Evolutionary conservation across 2,888 invertebrate genomes (phyloP).

Genomic region (Ornithoptera priamus): DNA sequence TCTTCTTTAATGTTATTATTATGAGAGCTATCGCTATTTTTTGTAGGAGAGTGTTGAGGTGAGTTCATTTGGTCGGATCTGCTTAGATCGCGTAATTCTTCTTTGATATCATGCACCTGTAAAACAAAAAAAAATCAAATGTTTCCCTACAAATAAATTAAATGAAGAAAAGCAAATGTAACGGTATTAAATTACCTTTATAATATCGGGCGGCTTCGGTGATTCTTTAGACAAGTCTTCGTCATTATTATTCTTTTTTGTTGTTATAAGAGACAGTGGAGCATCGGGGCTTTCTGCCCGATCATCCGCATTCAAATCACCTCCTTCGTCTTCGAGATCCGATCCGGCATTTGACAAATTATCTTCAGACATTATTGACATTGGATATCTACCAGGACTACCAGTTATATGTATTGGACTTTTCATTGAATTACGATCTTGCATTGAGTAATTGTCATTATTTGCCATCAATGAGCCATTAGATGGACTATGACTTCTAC

Average conservation of each 20-base stretch:
- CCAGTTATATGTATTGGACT: constrained; percentile 80
- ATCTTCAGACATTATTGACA: constrained; percentile 84
- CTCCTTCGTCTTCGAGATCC: constrained; percentile 85
- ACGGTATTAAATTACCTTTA: constrained; percentile 60
- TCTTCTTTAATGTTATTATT: constrained; percentile 74
- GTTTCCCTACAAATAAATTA: neutral
- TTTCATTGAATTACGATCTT: constrained; percentile 81
- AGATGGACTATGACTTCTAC: constrained; percentile 82
- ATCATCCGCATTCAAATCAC: constrained; percentile 73
- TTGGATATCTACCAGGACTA: constrained; percentile 80
- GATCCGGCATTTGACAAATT: constrained; percentile 83
- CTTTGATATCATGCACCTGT: constrained; percentile 78
- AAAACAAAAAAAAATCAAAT: constrained; percentile 35
- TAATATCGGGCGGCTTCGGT: constrained; percentile 76
- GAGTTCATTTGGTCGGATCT: constrained; percentile 64
- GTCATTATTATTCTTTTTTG: constrained; percentile 75
- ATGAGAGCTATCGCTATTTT: constrained; percentile 77
- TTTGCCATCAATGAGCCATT: constrained; percentile 82
- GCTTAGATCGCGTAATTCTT: constrained; percentile 75
- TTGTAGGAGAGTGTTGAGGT: constrained; percentile 76
- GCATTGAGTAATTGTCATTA: constrained; percentile 77
- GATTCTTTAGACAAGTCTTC: constrained; percentile 75
- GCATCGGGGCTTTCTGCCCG: constrained; percentile 83
- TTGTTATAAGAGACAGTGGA: constrained; percentile 85
- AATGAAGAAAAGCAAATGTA: neutral